Evolutionary conservation across 2,888 invertebrate genomes (phyloP).

Genomic region (Hypercompe scribonia): DNA sequence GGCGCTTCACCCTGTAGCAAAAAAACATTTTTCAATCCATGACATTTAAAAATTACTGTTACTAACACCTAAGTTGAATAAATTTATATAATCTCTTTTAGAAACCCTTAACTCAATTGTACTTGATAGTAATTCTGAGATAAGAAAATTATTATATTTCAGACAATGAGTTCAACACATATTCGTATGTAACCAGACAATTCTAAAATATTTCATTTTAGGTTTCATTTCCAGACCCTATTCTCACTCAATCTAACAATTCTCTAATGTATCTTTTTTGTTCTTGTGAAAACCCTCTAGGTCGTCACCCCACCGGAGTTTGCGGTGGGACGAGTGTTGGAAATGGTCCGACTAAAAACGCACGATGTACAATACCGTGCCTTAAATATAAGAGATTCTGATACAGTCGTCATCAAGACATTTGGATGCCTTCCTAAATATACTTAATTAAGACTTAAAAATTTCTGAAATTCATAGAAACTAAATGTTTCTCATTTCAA

Average conservation of each 20-base stretch:
- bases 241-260: not conserved
- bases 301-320: not conserved
- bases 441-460: too few species aligned
- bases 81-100: too few species aligned
- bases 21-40: constrained; percentile 12
- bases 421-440: not conserved
- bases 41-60: not conserved
- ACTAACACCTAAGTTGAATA: not conserved
- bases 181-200: not conserved
- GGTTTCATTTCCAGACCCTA: not conserved
- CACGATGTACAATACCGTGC: not conserved
- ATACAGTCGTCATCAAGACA: not conserved
- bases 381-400: too few species aligned
- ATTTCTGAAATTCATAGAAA: too few species aligned
- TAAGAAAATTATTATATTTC: not conserved
- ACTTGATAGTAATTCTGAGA: not conserved
- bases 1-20: constrained; percentile 89
- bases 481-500: too few species aligned
- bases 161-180: not conserved
- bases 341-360: not conserved
- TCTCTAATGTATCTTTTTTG: not conserved
- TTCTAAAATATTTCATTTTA: not conserved
- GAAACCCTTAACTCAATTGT: not conserved
- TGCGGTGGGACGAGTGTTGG: not conserved
- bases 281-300: not conserved